These are phyloP conservation scores for Bradypodion pumilum DNA, from an alignment of 2,797 vertebrate species.

Conservation along the genomic window DNA sequence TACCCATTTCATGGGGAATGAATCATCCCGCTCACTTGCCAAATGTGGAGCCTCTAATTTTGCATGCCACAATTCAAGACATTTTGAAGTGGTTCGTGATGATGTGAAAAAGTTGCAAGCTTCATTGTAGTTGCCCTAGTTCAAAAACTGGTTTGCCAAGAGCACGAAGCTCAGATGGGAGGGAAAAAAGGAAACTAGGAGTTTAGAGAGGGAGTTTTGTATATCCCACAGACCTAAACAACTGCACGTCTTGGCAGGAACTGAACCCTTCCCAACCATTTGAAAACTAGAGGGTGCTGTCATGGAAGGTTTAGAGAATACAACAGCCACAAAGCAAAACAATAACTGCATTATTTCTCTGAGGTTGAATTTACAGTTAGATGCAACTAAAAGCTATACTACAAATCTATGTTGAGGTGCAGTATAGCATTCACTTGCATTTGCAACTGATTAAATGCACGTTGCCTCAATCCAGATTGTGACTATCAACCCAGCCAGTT, in stretches of 20 bases:
- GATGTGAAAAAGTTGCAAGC: neutral
- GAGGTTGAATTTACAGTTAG: neutral
- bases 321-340: neutral
- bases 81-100: neutral
- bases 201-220: neutral
- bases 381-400: neutral
- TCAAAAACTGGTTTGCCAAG: neutral
- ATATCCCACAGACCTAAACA: no score
- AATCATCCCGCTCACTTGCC: neutral
- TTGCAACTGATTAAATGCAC: neutral
- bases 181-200: neutral
- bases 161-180: no score
- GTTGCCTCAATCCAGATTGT: neutral
- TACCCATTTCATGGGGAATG: neutral
- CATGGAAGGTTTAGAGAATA: neutral
- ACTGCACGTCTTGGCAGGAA: neutral
- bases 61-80: neutral
- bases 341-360: neutral
- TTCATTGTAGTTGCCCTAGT: neutral
- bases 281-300: neutral
- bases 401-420: neutral
- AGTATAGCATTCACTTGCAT: neutral
- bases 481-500: neutral
- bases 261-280: neutral
- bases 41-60: neutral